Evolutionary conservation across 2,888 invertebrate species (phyloP).

Genomic region (Drosophila cyrtoloma): DNA sequence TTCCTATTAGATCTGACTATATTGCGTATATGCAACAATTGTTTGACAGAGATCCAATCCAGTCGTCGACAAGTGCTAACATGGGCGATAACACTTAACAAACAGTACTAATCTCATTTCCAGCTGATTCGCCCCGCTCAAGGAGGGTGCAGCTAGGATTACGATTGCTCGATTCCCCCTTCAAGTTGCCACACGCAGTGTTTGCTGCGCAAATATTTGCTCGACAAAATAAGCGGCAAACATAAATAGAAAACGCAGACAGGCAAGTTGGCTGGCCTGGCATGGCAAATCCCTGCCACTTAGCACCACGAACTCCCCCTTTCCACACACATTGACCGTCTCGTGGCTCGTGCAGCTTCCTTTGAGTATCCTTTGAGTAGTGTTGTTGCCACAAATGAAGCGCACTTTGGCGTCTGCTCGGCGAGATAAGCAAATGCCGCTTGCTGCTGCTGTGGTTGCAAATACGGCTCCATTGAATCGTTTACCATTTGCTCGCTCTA

Average conservation of each 20-base stretch:
- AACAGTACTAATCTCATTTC: conserved; percentile 72
- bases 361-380: conserved; percentile 51
- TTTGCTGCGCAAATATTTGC: conserved; percentile 73
- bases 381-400: conserved; percentile 66
- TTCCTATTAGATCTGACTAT: background rate
- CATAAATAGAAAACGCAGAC: conserved; percentile 63
- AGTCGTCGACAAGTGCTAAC: conserved; percentile 72
- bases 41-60: conserved; percentile 53
- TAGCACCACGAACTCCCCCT: conserved; percentile 33
- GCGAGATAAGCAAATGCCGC: conserved; percentile 71
- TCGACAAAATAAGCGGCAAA: conserved; percentile 67
- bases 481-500: conserved; percentile 76
- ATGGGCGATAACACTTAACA: conserved; percentile 75
- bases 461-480: conserved; percentile 63
- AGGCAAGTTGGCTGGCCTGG: conserved; percentile 54
- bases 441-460: conserved; percentile 62
- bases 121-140: conserved; percentile 42
- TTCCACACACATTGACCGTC: conserved; percentile 61
- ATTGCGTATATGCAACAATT: conserved; percentile 58
- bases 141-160: conserved; percentile 6
- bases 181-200: conserved; percentile 26
- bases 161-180: conserved; percentile 27
- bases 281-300: conserved; percentile 70
- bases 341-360: conserved; percentile 46
- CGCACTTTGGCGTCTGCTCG: conserved; percentile 71